phyloP scores from a whole-genome alignment of 2,797 vertebrate species.

The Helostoma temminkii region DNA sequence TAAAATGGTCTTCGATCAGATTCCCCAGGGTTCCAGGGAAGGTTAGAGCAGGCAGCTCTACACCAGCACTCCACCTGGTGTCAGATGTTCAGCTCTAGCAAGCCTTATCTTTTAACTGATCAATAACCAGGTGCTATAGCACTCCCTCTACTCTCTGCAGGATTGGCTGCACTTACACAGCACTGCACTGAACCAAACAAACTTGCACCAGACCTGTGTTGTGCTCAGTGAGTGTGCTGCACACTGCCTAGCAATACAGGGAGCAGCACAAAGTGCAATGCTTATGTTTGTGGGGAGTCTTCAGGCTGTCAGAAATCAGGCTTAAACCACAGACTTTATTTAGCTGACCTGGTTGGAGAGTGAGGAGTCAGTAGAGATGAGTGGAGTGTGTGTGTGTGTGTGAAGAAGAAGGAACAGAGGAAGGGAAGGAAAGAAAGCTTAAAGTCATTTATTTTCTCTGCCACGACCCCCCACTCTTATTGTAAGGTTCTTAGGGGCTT shows the following conservation, averaged over 20 bases:
- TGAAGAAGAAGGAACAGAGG: conserved; percentile 19
- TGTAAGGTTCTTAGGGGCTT: conserved; percentile 77
- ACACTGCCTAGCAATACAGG: conserved; percentile 10
- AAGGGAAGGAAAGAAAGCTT: conserved; percentile 45
- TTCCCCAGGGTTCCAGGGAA: conserved; percentile 25
- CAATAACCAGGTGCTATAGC: conserved; percentile 71
- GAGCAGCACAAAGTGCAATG: not conserved
- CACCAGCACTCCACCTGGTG: conserved; percentile 35
- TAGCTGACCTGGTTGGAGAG: conserved; percentile 77
- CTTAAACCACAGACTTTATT: conserved; percentile 74
- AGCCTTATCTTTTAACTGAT: conserved; percentile 73
- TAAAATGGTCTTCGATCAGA: conserved; percentile 42
- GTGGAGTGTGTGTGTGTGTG: conserved; percentile 26
- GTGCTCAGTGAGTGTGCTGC: conserved; percentile 20
- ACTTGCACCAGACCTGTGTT: conserved; percentile 22
- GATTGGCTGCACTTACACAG: conserved; percentile 40
- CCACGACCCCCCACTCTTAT: conserved; percentile 48
- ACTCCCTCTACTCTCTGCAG: conserved; percentile 41
- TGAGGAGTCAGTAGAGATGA: conserved; percentile 60
- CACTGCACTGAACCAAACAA: conserved; percentile 26
- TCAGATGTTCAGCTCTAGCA: conserved; percentile 59
- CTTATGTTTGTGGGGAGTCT: conserved; percentile 28
- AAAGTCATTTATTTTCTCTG: conserved; percentile 57
- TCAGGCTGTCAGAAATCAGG: conserved; percentile 69
- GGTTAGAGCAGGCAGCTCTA: conserved; percentile 50